These are phyloP conservation scores for Tauraco erythrolophus DNA, from an alignment of 2,113 vertebrate genomes.

Conservation along the genomic window DNA sequence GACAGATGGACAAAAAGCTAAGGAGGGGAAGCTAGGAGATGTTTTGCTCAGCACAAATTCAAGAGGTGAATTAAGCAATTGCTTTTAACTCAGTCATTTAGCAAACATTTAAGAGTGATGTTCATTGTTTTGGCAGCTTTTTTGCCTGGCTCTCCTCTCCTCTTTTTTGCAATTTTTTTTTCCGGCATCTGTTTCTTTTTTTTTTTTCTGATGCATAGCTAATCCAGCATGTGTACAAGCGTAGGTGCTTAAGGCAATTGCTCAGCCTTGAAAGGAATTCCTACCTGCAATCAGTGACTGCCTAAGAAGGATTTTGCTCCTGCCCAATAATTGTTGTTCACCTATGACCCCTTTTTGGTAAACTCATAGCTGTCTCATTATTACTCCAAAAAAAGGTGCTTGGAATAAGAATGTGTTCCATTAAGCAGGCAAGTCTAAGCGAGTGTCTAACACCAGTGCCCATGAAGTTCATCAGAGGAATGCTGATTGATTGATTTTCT, in stretches of 20 bases:
- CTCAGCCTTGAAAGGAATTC: constrained; percentile 42
- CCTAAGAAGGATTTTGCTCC: not conserved
- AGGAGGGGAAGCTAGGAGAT: not conserved
- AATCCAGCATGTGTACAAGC: not conserved
- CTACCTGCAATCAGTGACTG: not conserved
- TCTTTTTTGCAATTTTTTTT: not conserved
- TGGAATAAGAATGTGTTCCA: constrained; percentile 30
- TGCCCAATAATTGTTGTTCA: not conserved
- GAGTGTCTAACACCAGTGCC: not conserved
- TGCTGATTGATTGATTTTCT: constrained; percentile 59
- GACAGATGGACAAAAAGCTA: not conserved
- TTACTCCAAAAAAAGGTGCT: not conserved
- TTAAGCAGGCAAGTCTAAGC: constrained; percentile 39
- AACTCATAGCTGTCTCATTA: not conserved
- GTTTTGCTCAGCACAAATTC: not conserved
- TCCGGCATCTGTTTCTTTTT: not conserved
- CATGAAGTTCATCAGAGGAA: constrained; percentile 52
- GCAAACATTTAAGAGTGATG: not conserved
- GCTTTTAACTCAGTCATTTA: not conserved
- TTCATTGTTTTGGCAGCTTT: not conserved
- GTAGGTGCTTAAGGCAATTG: not conserved
- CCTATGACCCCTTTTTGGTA: constrained; percentile 18
- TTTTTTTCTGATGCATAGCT: not conserved
- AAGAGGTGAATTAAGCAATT: not conserved
- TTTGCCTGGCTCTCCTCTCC: not conserved